Base-by-base conservation (phyloP, 1,140 invertebrate species). In the Nebria ingens region DNA sequence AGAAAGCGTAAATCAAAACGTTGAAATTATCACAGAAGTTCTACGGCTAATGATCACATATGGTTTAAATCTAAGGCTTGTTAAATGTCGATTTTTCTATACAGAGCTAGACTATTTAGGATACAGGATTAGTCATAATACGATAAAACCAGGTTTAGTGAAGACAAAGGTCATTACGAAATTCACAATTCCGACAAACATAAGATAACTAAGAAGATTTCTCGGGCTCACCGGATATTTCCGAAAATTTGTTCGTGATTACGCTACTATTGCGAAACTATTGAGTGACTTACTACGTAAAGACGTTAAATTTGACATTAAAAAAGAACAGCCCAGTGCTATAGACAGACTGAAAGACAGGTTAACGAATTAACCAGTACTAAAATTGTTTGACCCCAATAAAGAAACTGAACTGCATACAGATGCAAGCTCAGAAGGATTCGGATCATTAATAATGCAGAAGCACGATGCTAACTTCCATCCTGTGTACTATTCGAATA, bases 401-500 rank as follows among this genome's bases (percentile, higher is more conserved):
- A 55, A 22, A 13, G 62, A 65, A 56, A 67, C 61, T 1, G 60
- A 67, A 38, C 29, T 68, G 12, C 67, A 70, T 53, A 64, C 61
- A 34, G 66, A 68, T 38, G 67, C 66, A 1, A 62, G 61, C 53
- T 56, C 53, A 1, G 22, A 21, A 0, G 66, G 66, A 3, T 67
- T 59, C 42, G 66, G 68, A 12, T 57, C 64, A 29, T 65, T 67
- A 17, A 40, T 67, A 25, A 22, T 61, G 38, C 34, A 60, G 45
- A 54, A 49, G 25, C 15, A 59, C 57, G 22, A 38, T 9, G 19
- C 56, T 6, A 54, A 52, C n/a, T 59, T 70, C 1, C 57, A 62
- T 13, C 69, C 69, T 1, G 53, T 71, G 6, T 63, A 61, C 3
- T 72, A 68, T 53, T 70, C 58, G 57, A 71, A 64, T 54, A 45